Percentiles rank a stretch among this genome's conserved stretches.
Evolutionary conservation across 2,888 invertebrate genomes (phyloP).

Genomic region (Eubasilissa splendida): DNA sequence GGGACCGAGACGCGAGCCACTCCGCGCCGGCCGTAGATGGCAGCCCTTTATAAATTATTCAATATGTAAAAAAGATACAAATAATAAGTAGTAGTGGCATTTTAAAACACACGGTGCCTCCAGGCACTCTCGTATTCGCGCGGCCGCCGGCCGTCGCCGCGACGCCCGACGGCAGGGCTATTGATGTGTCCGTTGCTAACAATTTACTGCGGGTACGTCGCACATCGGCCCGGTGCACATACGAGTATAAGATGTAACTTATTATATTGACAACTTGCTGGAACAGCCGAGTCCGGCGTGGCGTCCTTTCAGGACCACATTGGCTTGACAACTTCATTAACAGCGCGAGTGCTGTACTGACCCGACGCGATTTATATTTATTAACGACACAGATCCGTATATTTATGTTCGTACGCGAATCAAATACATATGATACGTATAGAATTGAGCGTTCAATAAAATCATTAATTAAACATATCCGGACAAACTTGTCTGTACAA

Average conservation of each 20-base stretch:
- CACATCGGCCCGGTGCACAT: too few relatives aligned
- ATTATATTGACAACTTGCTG: too few relatives aligned
- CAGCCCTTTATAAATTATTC: slow-evolving; percentile 45
- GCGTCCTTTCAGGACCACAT: slow-evolving; percentile 12
- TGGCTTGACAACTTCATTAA: slow-evolving; percentile 33
- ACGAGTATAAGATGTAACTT: too few relatives aligned
- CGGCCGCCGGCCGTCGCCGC: too few relatives aligned
- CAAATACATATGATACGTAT: background rate
- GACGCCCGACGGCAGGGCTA: too few relatives aligned
- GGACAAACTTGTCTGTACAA: too few relatives aligned
- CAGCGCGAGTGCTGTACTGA: background rate
- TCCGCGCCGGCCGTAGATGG: slow-evolving; percentile 20
- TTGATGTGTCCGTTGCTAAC: background rate
- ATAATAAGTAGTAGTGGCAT: slow-evolving; percentile 19
- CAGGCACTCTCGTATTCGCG: too few relatives aligned
- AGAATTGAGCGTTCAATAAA: background rate
- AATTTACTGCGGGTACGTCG: background rate
- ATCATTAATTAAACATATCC: too few relatives aligned
- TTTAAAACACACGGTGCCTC: slow-evolving; percentile 1
- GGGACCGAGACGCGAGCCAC: slow-evolving; percentile 1
- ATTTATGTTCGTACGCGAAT: background rate
- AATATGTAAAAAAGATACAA: slow-evolving; percentile 36
- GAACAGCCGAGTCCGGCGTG: background rate
- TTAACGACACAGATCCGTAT: background rate
- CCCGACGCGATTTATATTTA: background rate